These are phyloP conservation scores for Takifugu flavidus DNA, from an alignment of 2,113 vertebrate species.

Conservation along the genomic window DNA sequence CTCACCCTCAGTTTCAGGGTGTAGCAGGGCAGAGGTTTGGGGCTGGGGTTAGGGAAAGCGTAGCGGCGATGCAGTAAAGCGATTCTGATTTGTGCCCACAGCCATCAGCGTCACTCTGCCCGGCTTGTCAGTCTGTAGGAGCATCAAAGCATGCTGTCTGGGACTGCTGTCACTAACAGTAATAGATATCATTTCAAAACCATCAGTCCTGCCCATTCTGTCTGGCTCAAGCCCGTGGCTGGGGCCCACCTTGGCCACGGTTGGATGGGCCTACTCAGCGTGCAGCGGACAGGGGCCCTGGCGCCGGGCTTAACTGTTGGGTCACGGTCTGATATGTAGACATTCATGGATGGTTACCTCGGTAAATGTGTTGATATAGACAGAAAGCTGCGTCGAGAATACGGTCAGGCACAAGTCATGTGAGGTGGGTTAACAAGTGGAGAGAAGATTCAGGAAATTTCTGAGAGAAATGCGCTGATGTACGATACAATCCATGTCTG, in stretches of 20 bases:
- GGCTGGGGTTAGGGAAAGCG: constrained; percentile 43
- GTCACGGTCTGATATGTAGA: constrained; percentile 66
- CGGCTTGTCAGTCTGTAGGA: constrained; percentile 79
- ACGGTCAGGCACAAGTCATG: constrained; percentile 34
- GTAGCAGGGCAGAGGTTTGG: constrained; percentile 44
- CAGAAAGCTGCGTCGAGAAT: constrained; percentile 33
- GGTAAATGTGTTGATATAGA: constrained; percentile 57
- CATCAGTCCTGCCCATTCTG: constrained; percentile 61
- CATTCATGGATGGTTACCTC: constrained; percentile 62
- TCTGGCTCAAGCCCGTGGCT: constrained; percentile 59
- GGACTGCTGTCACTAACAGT: constrained; percentile 86
- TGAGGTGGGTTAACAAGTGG: constrained; percentile 22
- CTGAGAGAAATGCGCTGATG: constrained; percentile 21
- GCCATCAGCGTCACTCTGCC: constrained; percentile 83
- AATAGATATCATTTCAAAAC: constrained; percentile 90
- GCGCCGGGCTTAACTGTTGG: constrained; percentile 69
- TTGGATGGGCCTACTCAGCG: constrained; percentile 45
- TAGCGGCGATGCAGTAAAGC: constrained; percentile 78
- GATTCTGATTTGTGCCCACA: constrained; percentile 88
- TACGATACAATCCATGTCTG: constrained; percentile 21
- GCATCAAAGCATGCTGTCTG: constrained; percentile 75
- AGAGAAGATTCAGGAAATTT: constrained; percentile 22
- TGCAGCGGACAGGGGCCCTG: constrained; percentile 42
- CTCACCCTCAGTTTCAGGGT: constrained; percentile 35
- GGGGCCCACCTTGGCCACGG: constrained; percentile 64